Evolutionary conservation across 2,797 vertebrate genomes (phyloP), one percentile per base, ranked within the genome.

Genomic region (Poeciliopsis turneri): DNA sequence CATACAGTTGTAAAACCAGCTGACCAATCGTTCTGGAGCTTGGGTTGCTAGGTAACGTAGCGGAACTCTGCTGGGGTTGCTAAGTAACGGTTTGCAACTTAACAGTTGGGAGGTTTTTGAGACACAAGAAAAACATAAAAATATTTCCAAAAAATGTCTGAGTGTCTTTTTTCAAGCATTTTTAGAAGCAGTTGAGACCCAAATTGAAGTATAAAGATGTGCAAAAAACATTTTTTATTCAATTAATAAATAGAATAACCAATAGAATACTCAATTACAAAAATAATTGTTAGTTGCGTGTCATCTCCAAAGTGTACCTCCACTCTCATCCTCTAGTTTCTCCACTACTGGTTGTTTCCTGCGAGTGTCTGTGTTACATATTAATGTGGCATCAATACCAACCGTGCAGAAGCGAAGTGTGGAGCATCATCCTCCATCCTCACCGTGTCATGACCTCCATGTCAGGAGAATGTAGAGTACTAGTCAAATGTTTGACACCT

Each of bases 371-470:
- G 11, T 69, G 66, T 70, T 45, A 45, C 41, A 70, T 70, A 70
- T 70, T 70, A 70, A 70, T 45, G 43, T 43, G 68, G 66, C 66
- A 69, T 69, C 66, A 43, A 43, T n/a, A n/a, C 23, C 66, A 70
- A 43, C 39, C 25, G 18, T 41, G 64, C 64, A 69, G 39, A 69
- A n/a, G 33, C 39, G 39, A 69, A 43, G 41, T 15, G 25, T 6
- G 11, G 68, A 3, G 68, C 68, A 70, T 43, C 23, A n/a, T 70
- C 41, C 68, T 70, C 68, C 41, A 43, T 43, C 41, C 41, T 70
- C 68, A 15, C 36, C 51, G 72, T 25, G 41, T 45, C 68, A n/a
- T n/a, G 68, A 41, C 68, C 68, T 45, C 23, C 41, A 45, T 45
- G 68, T 70, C 39, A 70, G 43, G 41, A 70, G 68, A 70, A 70